phyloP scores from a whole-genome alignment of 1,140 invertebrate species.

The Diorhabda elongata region DNA sequence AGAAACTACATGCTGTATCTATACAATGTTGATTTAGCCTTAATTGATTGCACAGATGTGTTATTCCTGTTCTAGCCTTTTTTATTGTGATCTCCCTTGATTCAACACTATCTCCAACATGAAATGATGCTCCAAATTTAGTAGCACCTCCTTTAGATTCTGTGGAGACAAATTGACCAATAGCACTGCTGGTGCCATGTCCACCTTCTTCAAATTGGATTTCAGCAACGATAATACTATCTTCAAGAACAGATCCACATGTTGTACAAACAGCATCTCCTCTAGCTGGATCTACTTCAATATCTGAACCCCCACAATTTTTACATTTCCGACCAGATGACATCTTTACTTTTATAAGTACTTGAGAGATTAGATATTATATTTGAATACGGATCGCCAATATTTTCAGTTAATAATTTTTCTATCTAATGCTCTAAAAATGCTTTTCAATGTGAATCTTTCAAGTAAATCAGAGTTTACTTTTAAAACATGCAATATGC shows the following conservation, averaged over 20 bases:
- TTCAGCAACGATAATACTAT: constrained; percentile 94
- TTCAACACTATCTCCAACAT: constrained; percentile 77
- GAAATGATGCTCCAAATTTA: constrained; percentile 72
- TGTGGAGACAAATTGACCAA: constrained; percentile 89
- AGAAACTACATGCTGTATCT: constrained; percentile 92
- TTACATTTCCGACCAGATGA: constrained; percentile 71
- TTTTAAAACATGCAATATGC: no score
- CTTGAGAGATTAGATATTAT: no score
- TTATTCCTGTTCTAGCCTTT: constrained; percentile 82
- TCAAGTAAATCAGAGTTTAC: no score
- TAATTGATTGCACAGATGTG: constrained; percentile 71
- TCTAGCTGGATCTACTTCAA: constrained; percentile 85
- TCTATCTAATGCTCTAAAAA: no score
- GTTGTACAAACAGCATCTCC: constrained; percentile 95
- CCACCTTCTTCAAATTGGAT: constrained; percentile 93
- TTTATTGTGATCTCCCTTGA: constrained; percentile 85
- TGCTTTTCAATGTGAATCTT: no score
- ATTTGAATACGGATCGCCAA: no score
- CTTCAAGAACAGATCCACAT: constrained; percentile 94
- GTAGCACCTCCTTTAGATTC: constrained; percentile 79
- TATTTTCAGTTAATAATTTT: no score
- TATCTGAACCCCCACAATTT: constrained; percentile 90
- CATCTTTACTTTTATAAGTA: constrained; percentile 27
- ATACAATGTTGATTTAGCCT: constrained; percentile 86
- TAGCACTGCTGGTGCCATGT: constrained; percentile 78